Evolutionary conservation across 2,888 invertebrate genomes (phyloP).

Genomic region (Aspidapion aeneum): DNA sequence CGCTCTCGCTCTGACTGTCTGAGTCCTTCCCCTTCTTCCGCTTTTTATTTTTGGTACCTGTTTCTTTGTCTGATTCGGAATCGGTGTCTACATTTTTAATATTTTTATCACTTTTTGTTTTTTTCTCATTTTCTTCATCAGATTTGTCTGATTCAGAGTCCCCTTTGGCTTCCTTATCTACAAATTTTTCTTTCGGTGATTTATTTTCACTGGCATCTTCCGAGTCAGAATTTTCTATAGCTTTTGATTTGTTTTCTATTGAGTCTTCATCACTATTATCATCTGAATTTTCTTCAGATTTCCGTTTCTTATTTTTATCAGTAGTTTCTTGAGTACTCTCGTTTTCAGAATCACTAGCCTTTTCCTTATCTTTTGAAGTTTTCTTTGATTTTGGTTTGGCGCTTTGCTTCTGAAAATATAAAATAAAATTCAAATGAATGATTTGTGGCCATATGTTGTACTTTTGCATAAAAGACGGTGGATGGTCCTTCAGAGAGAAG

Average conservation of each 20-base stretch:
- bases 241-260: slow-evolving; percentile 11
- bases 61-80: not conserved
- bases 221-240: slow-evolving; percentile 9
- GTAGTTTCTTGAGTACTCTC: slow-evolving; percentile 6
- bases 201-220: slow-evolving; percentile 1
- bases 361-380: slow-evolving; percentile 7
- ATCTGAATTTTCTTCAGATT: slow-evolving; percentile 32
- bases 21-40: not conserved
- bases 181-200: not conserved
- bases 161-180: not conserved
- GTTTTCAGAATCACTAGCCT: slow-evolving; percentile 11
- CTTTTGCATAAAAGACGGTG: too few relatives aligned
- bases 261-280: slow-evolving; percentile 16
- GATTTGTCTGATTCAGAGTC: not conserved
- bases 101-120: not conserved
- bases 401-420: not conserved
- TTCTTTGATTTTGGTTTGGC: not conserved
- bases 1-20: not conserved
- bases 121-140: slow-evolving; percentile 7
- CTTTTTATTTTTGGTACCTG: not conserved
- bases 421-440: too few relatives aligned
- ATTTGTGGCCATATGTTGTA: too few relatives aligned
- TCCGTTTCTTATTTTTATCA: slow-evolving; percentile 7
- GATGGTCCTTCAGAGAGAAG: too few relatives aligned
- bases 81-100: slow-evolving; percentile 7